A percentile compares a stretch with the other conserved stretches of the same genome.
Conservation (phyloP, 2,113 vertebrate genomes). For the Nothobranchius furzeri region DNA sequence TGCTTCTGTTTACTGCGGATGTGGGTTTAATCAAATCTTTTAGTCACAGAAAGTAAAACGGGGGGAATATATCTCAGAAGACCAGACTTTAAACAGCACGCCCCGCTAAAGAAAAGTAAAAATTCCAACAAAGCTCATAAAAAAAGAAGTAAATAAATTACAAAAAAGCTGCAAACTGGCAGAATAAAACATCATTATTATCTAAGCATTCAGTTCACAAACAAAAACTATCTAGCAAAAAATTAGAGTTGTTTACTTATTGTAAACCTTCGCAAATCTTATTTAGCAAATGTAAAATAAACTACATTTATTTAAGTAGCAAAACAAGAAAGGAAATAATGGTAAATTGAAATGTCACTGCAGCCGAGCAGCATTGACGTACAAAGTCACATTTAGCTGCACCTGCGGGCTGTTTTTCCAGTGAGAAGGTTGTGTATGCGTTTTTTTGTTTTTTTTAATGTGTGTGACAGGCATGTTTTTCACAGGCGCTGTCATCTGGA, state of each 20-base stretch:
- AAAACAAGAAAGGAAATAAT: conserved; percentile 2
- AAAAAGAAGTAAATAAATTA: background rate
- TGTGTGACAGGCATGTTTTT: conserved; percentile 46
- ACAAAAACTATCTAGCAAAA: too few species aligned
- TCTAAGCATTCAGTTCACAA: background rate
- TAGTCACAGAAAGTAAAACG: conserved; percentile 47
- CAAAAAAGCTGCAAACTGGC: background rate
- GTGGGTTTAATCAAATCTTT: conserved; percentile 59
- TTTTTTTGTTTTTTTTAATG: conserved; percentile 26
- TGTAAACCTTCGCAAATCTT: background rate
- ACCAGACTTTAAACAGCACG: conserved; percentile 20
- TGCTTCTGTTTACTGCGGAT: conserved; percentile 23
- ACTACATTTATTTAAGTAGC: background rate
- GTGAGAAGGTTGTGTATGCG: conserved; percentile 21
- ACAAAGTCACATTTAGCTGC: background rate
- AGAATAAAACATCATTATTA: conserved; percentile 4
- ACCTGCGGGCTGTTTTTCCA: conserved; percentile 46
- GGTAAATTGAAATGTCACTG: background rate
- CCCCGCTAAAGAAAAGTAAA: conserved; percentile 12
- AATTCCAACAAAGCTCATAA: conserved; percentile 46
- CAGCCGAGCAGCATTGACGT: background rate
- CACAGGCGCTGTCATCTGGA: conserved; percentile 50
- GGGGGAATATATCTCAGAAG: conserved; percentile 50
- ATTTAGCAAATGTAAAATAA: background rate
- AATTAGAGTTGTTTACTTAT: background rate